Evolutionary conservation across 92 coral and sea anemone genomes (phyloP).

Genomic region (Epizoanthus stellaris): DNA sequence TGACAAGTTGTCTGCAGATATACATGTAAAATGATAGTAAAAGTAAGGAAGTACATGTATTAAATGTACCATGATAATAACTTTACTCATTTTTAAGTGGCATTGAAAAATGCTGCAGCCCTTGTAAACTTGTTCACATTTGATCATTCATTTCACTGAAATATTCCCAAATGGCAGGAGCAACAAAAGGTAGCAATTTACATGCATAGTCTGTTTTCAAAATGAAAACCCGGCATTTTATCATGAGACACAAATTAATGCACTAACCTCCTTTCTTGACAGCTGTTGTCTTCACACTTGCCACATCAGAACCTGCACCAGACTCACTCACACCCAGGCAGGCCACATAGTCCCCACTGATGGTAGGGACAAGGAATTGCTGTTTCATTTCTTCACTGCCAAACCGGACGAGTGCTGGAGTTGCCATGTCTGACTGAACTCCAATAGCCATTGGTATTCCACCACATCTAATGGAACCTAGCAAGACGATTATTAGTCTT

Average conservation of each 20-base stretch:
- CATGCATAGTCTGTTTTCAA: too few relatives aligned
- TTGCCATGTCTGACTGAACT: constrained; percentile 93
- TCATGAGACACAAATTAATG: background rate
- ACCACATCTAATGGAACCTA: constrained; percentile 91
- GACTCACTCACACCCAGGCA: constrained; percentile 98
- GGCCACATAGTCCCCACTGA: constrained; percentile 95
- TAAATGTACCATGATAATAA: too few relatives aligned
- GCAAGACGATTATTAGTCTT: background rate
- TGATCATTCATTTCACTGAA: too few relatives aligned
- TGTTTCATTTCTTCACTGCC: constrained; percentile 93
- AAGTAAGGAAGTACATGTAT: too few relatives aligned
- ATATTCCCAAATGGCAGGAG: too few relatives aligned
- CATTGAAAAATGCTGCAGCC: too few relatives aligned
- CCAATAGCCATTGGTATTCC: constrained; percentile 98
- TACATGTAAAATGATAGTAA: too few relatives aligned
- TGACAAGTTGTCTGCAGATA: too few relatives aligned
- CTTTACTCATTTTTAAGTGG: too few relatives aligned
- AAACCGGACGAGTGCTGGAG: constrained; percentile 94
- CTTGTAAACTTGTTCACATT: too few relatives aligned
- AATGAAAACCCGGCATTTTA: too few relatives aligned
- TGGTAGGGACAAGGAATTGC: constrained; percentile 91
- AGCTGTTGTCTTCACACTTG: constrained; percentile 94
- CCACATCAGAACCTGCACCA: constrained; percentile 99
- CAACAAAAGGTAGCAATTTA: too few relatives aligned
- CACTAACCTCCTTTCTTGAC: constrained; percentile 91